Evolutionary conservation across 2,797 vertebrate genomes (phyloP).

Genomic region (Microcaecilia unicolor): DNA sequence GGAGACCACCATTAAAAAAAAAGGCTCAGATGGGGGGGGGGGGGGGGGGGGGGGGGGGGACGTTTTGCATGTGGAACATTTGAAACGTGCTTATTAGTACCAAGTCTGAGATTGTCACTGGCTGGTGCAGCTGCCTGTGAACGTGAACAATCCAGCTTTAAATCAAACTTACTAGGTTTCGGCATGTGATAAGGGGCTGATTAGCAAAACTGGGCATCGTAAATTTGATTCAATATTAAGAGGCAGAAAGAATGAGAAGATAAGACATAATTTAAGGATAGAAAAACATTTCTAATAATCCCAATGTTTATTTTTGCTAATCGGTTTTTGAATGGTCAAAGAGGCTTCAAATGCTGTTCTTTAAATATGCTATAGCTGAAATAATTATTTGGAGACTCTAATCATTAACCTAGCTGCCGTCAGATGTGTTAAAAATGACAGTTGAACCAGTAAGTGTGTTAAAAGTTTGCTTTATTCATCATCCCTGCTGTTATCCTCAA

Average conservation of each 20-base stretch:
- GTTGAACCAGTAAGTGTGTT: too few relatives aligned
- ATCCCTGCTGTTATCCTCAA: too few relatives aligned
- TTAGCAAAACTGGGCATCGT: conserved; percentile 29
- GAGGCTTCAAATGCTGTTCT: too few relatives aligned
- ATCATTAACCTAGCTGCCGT: too few relatives aligned
- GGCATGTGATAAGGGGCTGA: conserved; percentile 30
- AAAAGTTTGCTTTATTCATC: too few relatives aligned
- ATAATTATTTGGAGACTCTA: too few relatives aligned
- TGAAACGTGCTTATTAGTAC: conserved; percentile 31
- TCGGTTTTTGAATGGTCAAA: conserved; percentile 1
- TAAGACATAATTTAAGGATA: conserved; percentile 39
- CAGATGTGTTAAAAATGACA: too few relatives aligned
- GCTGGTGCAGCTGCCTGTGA: conserved; percentile 32
- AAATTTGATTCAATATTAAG: conserved; percentile 50
- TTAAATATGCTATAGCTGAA: too few relatives aligned
- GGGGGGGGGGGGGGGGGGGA: conserved; percentile 18
- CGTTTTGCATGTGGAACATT: conserved; percentile 1
- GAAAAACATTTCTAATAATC: neutral
- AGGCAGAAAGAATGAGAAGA: conserved; percentile 25
- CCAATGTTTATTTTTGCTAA: neutral
- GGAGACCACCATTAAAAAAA: conserved; percentile 19
- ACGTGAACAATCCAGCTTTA: conserved; percentile 25
- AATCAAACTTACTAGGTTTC: conserved; percentile 25
- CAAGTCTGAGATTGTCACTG: conserved; percentile 26
- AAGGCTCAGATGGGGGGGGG: conserved; percentile 3